Evolutionary conservation across 2,888 invertebrate species (phyloP).

Genomic region (Scaeva pyrastri): DNA sequence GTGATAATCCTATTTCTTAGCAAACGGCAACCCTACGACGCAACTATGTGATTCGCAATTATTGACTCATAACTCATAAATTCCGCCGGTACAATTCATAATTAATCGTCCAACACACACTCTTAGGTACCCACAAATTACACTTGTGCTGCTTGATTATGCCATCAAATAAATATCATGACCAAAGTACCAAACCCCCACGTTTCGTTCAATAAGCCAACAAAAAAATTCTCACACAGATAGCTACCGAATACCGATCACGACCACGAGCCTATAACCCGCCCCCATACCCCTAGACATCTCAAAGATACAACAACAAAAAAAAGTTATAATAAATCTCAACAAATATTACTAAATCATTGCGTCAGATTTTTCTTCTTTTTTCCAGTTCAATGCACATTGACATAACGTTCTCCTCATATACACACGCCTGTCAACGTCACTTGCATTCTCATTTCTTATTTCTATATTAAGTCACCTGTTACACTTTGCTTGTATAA

Average conservation of each 20-base stretch:
- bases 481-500: background rate
- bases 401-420: background rate
- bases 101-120: background rate
- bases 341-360: conserved; percentile 77
- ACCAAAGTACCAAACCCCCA: no score
- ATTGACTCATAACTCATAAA: background rate
- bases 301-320: background rate
- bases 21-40: background rate
- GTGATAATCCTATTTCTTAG: no score
- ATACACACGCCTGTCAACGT: no score
- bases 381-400: conserved; percentile 31
- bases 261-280: no score
- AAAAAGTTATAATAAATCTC: conserved; percentile 51
- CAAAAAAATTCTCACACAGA: no score
- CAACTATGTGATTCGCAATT: no score
- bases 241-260: no score
- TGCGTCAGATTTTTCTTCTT: conserved; percentile 79
- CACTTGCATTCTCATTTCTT: background rate
- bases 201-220: no score
- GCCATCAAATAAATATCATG: no score
- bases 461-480: conserved; percentile 18
- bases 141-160: no score
- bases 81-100: background rate
- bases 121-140: no score
- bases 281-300: no score